Conservation (phyloP, 2,113 vertebrate genomes). For the Conger conger region DNA sequence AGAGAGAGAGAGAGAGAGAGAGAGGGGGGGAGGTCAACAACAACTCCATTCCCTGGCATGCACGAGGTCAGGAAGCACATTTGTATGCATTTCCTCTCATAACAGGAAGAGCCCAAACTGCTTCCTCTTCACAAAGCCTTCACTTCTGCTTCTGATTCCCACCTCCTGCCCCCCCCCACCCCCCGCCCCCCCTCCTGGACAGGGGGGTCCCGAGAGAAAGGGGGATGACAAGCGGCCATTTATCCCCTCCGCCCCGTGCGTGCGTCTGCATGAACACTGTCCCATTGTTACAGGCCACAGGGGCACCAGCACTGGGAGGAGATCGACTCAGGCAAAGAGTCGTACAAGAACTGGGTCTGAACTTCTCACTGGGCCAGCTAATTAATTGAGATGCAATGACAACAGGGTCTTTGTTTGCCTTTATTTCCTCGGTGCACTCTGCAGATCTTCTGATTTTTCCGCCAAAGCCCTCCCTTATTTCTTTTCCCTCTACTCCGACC, state of each 20-base stretch:
- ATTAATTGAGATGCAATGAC: slow-evolving; percentile 53
- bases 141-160: slow-evolving; percentile 83
- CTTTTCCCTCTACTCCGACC: slow-evolving; percentile 17
- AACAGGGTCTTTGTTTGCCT: slow-evolving; percentile 59
- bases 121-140: slow-evolving; percentile 99
- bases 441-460: slow-evolving; percentile 27
- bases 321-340: slow-evolving; percentile 56
- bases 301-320: slow-evolving; percentile 45
- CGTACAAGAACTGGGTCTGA: slow-evolving; percentile 59
- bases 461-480: slow-evolving; percentile 45
- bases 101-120: slow-evolving; percentile 99
- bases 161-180: slow-evolving; percentile 43
- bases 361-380: slow-evolving; percentile 52
- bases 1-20: slow-evolving; percentile 42
- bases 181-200: slow-evolving; percentile 83
- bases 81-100: slow-evolving; percentile 99
- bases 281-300: slow-evolving; percentile 58
- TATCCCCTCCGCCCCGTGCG: slow-evolving; percentile 34
- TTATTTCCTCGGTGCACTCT: slow-evolving; percentile 52
- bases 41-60: slow-evolving; percentile 80
- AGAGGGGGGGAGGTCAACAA: slow-evolving; percentile 71
- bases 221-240: slow-evolving; percentile 66
- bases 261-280: slow-evolving; percentile 56
- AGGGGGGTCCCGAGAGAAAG: slow-evolving; percentile 76
- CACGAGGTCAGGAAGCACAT: slow-evolving; percentile 98